These are phyloP conservation scores for Plagiodera versicolora DNA, from an alignment of 2,888 invertebrate species.

Conservation along the genomic window DNA sequence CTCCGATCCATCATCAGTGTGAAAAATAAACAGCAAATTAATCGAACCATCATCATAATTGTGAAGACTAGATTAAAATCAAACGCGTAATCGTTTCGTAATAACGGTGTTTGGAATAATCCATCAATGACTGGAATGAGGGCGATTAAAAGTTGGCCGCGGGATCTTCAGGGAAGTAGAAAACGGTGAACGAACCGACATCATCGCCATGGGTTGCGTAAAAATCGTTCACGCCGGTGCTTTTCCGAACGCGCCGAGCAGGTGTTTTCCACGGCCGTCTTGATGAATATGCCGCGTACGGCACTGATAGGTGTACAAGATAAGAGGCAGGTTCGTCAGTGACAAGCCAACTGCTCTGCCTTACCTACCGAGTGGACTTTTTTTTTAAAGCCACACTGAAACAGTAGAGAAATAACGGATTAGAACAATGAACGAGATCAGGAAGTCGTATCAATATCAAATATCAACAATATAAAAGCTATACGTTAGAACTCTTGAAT, in stretches of 20 bases:
- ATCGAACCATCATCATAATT: too few relatives aligned
- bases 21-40: too few relatives aligned
- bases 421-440: not conserved
- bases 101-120: not conserved
- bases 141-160: not conserved
- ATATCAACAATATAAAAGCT: too few relatives aligned
- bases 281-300: slow-evolving; percentile 36
- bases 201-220: not conserved
- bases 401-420: not conserved
- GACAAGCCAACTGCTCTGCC: slow-evolving; percentile 22
- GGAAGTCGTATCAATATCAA: too few relatives aligned
- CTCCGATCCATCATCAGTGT: too few relatives aligned
- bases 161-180: not conserved
- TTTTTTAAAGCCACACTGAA: not conserved
- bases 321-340: slow-evolving; percentile 29
- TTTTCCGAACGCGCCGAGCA: slow-evolving; percentile 27
- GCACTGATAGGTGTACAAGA: slow-evolving; percentile 25
- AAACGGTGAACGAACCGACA: not conserved
- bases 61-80: too few relatives aligned
- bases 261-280: slow-evolving; percentile 39
- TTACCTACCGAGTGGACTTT: not conserved
- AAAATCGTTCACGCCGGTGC: not conserved
- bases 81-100: not conserved
- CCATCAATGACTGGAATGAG: not conserved
- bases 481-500: too few relatives aligned